These are phyloP conservation scores for Sciaenops ocellatus DNA, from an alignment of 2,797 vertebrate genomes.

Conservation along the genomic window DNA sequence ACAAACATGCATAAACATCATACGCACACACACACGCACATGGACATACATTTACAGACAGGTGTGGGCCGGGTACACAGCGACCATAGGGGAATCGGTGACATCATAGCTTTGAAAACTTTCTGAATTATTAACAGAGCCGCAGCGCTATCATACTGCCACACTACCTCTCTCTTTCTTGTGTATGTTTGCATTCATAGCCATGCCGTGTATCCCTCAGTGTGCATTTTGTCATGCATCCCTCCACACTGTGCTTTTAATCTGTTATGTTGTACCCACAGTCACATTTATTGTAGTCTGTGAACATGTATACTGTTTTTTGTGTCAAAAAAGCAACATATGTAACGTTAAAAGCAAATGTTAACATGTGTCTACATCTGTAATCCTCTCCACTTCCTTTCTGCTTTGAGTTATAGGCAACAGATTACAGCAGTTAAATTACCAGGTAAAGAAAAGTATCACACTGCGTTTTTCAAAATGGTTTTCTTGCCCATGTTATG, in stretches of 20 bases:
- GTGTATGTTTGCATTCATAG: constrained; percentile 31
- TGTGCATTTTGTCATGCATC: constrained; percentile 33
- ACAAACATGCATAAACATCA: constrained; percentile 48
- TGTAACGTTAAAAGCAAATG: constrained; percentile 38
- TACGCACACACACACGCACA: not conserved
- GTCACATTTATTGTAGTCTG: constrained; percentile 25
- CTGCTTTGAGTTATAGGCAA: constrained; percentile 41
- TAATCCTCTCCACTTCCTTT: constrained; percentile 47
- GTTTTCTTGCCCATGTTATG: constrained; percentile 24
- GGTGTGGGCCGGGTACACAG: constrained; percentile 33
- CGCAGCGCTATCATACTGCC: constrained; percentile 23
- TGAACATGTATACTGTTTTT: constrained; percentile 33
- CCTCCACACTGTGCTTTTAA: constrained; percentile 30
- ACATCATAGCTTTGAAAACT: constrained; percentile 66
- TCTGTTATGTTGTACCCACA: constrained; percentile 35
- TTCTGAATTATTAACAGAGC: constrained; percentile 71
- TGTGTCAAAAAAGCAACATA: constrained; percentile 20
- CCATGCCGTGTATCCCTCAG: constrained; percentile 17
- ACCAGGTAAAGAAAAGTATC: constrained; percentile 47
- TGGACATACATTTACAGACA: constrained; percentile 33
- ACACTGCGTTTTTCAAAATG: constrained; percentile 21
- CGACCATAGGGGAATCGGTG: constrained; percentile 58
- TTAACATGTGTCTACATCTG: constrained; percentile 42
- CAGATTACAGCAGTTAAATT: constrained; percentile 36
- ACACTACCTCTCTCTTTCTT: not conserved